phyloP scores from a whole-genome alignment of 2,113 vertebrate species.

The Ictidomys tridecemlineatus region DNA sequence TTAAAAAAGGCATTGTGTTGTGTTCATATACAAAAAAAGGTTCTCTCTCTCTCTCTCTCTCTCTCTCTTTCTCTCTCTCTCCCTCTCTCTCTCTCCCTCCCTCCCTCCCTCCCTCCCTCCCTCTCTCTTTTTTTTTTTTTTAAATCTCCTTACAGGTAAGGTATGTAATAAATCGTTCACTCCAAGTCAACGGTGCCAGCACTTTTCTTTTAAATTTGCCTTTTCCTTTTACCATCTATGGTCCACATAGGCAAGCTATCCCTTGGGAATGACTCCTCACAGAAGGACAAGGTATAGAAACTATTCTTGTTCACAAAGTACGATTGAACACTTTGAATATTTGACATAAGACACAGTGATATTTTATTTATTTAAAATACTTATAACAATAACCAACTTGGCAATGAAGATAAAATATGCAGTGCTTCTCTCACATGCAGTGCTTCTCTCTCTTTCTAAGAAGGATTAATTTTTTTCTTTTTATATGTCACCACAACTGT shows the following conservation, averaged over 20 bases:
- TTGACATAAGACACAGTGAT: not conserved
- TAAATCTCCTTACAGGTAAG: not conserved
- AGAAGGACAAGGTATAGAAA: not conserved
- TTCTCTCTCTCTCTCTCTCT: too few relatives aligned
- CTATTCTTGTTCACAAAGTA: not conserved
- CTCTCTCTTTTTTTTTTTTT: too few relatives aligned
- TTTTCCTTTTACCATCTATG: not conserved
- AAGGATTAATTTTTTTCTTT: not conserved
- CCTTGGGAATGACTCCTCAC: not conserved
- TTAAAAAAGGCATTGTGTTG: too few relatives aligned
- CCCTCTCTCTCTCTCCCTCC: too few relatives aligned
- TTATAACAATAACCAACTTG: not conserved
- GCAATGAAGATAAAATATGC: not conserved
- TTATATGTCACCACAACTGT: not conserved
- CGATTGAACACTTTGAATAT: not conserved
- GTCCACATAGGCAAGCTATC: not conserved
- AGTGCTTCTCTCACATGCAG: not conserved
- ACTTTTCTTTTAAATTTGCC: not conserved
- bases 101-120: too few relatives aligned
- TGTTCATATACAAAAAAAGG: too few relatives aligned
- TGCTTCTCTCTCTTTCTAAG: slow-evolving; percentile 2
- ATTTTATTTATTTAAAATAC: not conserved
- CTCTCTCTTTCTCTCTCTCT: too few relatives aligned
- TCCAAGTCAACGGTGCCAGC: not conserved
- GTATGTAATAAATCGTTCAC: not conserved